Percentiles rank a stretch among this genome's conserved stretches.
These are phyloP conservation scores for Cirrhinus mrigala DNA, from an alignment of 2,797 vertebrate species.

Conservation along the genomic window DNA sequence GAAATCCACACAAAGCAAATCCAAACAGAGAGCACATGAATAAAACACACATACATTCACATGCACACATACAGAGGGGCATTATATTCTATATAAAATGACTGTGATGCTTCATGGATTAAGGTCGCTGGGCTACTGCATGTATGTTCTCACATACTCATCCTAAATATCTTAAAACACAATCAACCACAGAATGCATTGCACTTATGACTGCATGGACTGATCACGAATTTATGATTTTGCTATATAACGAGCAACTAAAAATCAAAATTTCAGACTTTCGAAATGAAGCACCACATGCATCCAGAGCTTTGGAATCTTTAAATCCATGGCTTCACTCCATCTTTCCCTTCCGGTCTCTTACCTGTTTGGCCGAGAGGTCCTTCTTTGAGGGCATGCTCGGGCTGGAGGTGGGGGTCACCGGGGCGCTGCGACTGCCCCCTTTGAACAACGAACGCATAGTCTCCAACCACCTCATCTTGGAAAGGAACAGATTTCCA, in stretches of 20 bases:
- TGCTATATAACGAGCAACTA: background rate
- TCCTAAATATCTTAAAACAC: background rate
- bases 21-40: conserved; percentile 33
- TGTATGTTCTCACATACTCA: background rate
- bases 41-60: conserved; percentile 28
- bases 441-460: conserved; percentile 64
- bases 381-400: conserved; percentile 67
- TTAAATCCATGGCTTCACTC: background rate
- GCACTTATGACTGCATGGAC: background rate
- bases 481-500: background rate
- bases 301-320: background rate
- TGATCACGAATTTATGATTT: background rate
- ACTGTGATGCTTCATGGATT: conserved; percentile 43
- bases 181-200: background rate
- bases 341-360: conserved; percentile 7
- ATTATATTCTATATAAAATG: conserved; percentile 6
- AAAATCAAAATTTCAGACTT: background rate
- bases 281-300: background rate
- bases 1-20: conserved; percentile 34
- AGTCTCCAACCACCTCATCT: conserved; percentile 78
- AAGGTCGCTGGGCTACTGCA: conserved; percentile 54
- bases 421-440: conserved; percentile 72
- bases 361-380: conserved; percentile 74
- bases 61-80: background rate
- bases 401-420: conserved; percentile 72